Evolutionary conservation across 2,113 vertebrate species (phyloP), one percentile per base, ranked within the genome.

Genomic region (Psettodes erumei): DNA sequence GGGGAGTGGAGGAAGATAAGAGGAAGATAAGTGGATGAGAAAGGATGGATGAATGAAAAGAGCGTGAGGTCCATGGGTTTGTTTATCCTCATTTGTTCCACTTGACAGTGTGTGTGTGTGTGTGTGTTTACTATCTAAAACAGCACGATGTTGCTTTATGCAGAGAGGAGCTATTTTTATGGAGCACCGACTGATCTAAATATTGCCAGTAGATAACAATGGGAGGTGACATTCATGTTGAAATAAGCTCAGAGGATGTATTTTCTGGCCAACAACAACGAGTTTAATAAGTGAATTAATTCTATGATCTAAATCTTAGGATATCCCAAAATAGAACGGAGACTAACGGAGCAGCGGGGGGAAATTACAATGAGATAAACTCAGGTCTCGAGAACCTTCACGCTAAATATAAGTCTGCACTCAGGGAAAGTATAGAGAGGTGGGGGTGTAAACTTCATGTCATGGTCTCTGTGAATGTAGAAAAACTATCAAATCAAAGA

Each of bases 11-110:
- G n/a, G n/a, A n/a, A 63, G 42, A 65, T 40, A 27, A 51, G 35
- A 77, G 43, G 55, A 38, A 59, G n/a, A 72, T 8, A 50, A 76
- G 67, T 76, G 75, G 66, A 53, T 51, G 78, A 79, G 18, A 33
- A 64, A 47, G 54, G 19, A 45, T 4, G 8, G 28, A 37, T 45
- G 32, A 58, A 71, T 69, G 15, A 53, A 50, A 58, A 58, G 40
- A 69, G 8, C 6, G 27, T 21, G 58, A 63, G 10, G 56, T 33
- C 4, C 0, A 9, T 0, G 32, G n/a, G 35, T 23, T 69, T 66
- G 28, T 73, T 68, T n/a, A 56, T 51, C 33, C 56, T 27, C 40
- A n/a, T 61, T 60, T 65, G 68, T 55, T 63, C 54, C 62, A 67
- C 54, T 80, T 59, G 15, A 21, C 28, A 50, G 45, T 48, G 16